Conservation (phyloP, 2,113 vertebrate species). For the Herpailurus yagouaroundi region DNA sequence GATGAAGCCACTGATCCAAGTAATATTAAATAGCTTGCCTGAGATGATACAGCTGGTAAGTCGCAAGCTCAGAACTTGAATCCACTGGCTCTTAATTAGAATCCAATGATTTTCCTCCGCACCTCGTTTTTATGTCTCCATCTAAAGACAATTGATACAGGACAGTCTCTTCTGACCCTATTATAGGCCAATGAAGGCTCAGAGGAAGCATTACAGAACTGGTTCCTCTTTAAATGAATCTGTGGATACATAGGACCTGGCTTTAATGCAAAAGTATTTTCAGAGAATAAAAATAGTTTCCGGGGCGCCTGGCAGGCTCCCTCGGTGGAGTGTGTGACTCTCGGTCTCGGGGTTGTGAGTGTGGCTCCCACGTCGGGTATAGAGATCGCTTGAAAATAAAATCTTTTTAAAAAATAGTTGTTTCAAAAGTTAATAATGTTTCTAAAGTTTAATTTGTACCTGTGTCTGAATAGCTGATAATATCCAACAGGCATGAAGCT, state of each 20-base stretch:
- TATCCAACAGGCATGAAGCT: background rate
- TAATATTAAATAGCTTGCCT: background rate
- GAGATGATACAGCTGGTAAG: background rate
- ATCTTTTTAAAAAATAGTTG: background rate
- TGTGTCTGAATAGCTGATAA: background rate
- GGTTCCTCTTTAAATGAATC: background rate
- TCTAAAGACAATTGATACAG: background rate
- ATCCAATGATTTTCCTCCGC: background rate
- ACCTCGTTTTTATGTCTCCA: background rate
- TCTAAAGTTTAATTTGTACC: background rate
- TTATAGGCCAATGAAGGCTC: background rate
- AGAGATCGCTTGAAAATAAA: background rate
- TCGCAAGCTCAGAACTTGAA: background rate
- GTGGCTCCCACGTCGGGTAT: background rate
- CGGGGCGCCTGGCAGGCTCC: background rate
- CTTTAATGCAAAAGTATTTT: background rate
- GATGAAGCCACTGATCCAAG: background rate
- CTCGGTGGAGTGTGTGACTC: background rate
- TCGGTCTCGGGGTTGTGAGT: background rate
- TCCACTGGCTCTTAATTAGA: background rate
- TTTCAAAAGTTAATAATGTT: background rate
- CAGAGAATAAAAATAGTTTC: background rate
- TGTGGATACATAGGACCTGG: background rate
- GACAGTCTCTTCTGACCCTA: background rate
- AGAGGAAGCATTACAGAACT: background rate